These are phyloP conservation scores for Ictalurus punctatus DNA, from an alignment of 2,113 vertebrate species.

Conservation along the genomic window DNA sequence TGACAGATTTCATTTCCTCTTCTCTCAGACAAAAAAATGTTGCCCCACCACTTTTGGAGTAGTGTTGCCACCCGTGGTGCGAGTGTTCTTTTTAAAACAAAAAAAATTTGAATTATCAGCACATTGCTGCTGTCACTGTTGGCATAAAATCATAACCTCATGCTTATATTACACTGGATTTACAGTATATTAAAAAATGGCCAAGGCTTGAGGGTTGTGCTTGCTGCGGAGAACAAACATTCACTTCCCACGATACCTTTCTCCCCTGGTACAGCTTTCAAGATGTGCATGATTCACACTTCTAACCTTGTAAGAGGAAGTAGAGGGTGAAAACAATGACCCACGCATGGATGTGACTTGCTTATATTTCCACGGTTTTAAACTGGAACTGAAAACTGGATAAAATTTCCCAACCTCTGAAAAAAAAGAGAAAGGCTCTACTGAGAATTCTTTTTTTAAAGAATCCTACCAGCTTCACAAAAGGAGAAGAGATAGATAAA, in stretches of 20 bases:
- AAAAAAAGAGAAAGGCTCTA: not conserved
- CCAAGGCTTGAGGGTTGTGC: not conserved
- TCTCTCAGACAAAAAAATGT: too few species aligned
- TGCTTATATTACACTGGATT: not conserved
- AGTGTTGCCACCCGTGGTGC: too few species aligned
- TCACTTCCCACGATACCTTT: not conserved
- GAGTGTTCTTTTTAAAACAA: not conserved
- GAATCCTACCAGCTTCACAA: not conserved
- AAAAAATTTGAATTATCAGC: fast-evolving
- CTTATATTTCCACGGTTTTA: too few species aligned
- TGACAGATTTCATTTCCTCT: too few species aligned
- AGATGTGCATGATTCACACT: not conserved
- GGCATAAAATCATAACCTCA: not conserved
- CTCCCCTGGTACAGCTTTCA: not conserved
- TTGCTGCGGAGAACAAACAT: not conserved
- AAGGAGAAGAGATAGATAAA: conserved; percentile 7
- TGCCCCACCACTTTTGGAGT: too few species aligned
- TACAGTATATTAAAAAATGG: not conserved
- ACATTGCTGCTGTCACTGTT: not conserved
- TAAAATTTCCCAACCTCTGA: not conserved
- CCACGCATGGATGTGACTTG: not conserved
- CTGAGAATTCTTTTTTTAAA: not conserved
- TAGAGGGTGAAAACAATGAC: not conserved
- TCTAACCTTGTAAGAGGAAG: conserved; percentile 12
- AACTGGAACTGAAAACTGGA: conserved; percentile 15